These are phyloP conservation scores for Omphaloscelis lunosa DNA, from an alignment of 2,888 invertebrate species.

Conservation along the genomic window DNA sequence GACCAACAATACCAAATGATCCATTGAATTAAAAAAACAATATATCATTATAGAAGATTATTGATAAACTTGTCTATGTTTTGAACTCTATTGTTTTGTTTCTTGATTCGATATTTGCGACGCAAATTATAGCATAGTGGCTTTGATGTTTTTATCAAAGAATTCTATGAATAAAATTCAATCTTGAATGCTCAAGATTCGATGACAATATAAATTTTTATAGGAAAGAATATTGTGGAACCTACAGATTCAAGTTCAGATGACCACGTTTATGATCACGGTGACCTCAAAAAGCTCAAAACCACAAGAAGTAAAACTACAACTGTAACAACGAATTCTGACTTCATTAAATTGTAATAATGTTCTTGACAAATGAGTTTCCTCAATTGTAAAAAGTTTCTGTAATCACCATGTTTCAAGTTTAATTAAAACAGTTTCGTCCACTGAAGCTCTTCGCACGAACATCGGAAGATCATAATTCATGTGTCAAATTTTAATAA, in stretches of 20 bases:
- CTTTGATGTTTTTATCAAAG: background rate
- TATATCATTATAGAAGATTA: conserved; percentile 72
- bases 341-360: conserved; percentile 9
- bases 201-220: background rate
- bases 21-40: conserved; percentile 72
- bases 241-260: background rate
- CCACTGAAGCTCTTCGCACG: conserved; percentile 18
- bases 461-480: conserved; percentile 62
- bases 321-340: conserved; percentile 1
- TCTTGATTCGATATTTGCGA: conserved; percentile 34
- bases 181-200: background rate
- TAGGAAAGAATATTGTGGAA: background rate
- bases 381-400: conserved; percentile 25
- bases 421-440: conserved; percentile 56
- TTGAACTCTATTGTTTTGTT: conserved; percentile 64
- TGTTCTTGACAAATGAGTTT: conserved; percentile 30
- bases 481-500: conserved; percentile 64
- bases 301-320: background rate
- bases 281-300: conserved; percentile 15
- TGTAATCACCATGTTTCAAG: conserved; percentile 39
- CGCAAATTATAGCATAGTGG: conserved; percentile 9
- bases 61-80: conserved; percentile 66
- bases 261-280: conserved; percentile 17
- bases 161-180: too few relatives aligned
- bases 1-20: conserved; percentile 60